Percentiles rank a stretch among this genome's conserved stretches.
Conservation (phyloP, 2,888 invertebrate species). For the Phengaris alcon region DNA sequence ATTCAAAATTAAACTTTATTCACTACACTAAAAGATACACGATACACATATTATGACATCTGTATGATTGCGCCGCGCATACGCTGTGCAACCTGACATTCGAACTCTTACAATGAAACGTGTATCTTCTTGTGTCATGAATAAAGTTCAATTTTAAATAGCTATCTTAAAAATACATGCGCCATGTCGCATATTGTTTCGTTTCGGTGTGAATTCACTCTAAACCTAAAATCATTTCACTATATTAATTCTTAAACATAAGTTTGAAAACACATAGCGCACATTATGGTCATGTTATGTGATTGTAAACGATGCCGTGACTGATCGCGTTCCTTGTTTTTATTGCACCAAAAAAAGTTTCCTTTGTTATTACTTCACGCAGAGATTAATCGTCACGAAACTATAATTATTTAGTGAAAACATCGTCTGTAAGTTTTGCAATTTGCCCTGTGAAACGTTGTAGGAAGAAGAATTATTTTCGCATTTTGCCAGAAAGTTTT, state of each 20-base stretch:
- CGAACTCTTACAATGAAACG: no score
- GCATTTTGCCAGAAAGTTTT: neutral
- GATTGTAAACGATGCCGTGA: neutral
- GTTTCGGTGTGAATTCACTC: no score
- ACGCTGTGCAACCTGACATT: no score
- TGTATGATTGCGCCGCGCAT: no score
- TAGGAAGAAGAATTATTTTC: constrained; percentile 2
- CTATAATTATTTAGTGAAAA: neutral
- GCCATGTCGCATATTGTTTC: no score
- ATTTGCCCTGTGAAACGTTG: neutral
- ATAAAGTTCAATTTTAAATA: no score
- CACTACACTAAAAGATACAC: no score
- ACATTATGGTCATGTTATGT: neutral
- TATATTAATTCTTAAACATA: neutral
- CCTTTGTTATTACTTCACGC: constrained; percentile 3
- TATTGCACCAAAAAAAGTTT: neutral
- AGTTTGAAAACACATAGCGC: no score
- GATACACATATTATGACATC: no score
- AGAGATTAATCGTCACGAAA: constrained; percentile 6
- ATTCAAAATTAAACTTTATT: neutral
- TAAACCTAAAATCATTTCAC: neutral
- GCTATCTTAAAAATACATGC: no score
- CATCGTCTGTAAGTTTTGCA: constrained; percentile 2
- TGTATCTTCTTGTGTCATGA: no score
- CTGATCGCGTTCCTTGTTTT: constrained; percentile 7